These are phyloP conservation scores for Apis dorsata DNA, from an alignment of 1,140 invertebrate species.

Conservation along the genomic window DNA sequence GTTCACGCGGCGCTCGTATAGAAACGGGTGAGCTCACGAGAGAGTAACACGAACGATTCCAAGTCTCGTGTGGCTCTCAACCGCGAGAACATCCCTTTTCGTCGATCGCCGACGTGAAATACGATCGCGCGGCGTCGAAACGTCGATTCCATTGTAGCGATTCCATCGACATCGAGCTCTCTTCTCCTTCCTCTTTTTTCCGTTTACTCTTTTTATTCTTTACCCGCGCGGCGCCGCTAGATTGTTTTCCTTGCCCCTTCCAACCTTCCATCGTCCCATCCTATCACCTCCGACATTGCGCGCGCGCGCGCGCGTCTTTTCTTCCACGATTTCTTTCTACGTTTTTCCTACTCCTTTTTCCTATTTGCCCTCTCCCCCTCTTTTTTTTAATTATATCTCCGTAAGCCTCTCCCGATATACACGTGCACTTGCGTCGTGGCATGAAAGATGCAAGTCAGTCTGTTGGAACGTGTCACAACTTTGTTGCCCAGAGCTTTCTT, in stretches of 20 bases:
- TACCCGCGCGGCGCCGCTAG: not conserved
- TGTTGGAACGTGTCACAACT: conserved; percentile 9
- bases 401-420: not conserved
- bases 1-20: not conserved
- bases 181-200: conserved; percentile 11
- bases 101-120: conserved; percentile 32
- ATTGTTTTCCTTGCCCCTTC: conserved; percentile 35
- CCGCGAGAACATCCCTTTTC: conserved; percentile 18
- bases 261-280: not conserved
- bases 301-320: not conserved
- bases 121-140: conserved; percentile 37
- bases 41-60: not conserved
- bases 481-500: not conserved
- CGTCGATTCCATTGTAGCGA: conserved; percentile 51
- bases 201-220: not conserved
- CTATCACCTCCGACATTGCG: no score
- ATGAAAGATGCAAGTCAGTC: conserved; percentile 19
- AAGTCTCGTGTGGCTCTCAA: not conserved
- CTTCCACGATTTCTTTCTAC: not conserved
- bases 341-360: not conserved
- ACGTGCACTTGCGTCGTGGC: conserved; percentile 1
- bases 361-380: no score
- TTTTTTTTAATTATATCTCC: conserved; percentile 21
- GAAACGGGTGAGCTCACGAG: not conserved
- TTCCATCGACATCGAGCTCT: conserved; percentile 28